A percentile compares a stretch with the other conserved stretches of the same genome.
These are phyloP conservation scores for Chondrilla cf. caribensis DNA, from an alignment of 37 sponge, comb jelly and placozoan genomes.

Conservation along the genomic window DNA sequence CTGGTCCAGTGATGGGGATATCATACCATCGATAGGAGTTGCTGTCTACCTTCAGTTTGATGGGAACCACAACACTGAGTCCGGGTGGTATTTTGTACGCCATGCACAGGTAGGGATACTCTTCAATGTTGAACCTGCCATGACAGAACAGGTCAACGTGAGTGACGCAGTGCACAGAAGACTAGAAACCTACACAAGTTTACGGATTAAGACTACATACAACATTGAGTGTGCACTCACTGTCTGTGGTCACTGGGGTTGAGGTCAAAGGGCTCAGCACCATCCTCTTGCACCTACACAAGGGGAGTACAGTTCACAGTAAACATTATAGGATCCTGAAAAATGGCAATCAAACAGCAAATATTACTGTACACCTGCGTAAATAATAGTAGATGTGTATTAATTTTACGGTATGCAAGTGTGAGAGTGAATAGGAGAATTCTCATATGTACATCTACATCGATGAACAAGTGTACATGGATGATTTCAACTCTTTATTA, in stretches of 20 bases:
- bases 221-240: too few relatives aligned
- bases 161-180: too few relatives aligned
- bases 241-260: not conserved
- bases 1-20: not conserved
- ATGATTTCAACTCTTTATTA: too few relatives aligned
- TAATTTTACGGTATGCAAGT: too few relatives aligned
- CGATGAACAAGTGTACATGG: not conserved
- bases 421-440: not conserved
- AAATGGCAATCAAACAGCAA: not conserved
- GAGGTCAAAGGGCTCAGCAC: not conserved
- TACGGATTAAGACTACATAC: too few relatives aligned
- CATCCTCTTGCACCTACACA: not conserved
- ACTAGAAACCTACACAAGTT: too few relatives aligned
- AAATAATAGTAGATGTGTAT: too few relatives aligned
- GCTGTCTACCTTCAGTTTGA: not conserved
- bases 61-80: not conserved
- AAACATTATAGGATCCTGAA: not conserved
- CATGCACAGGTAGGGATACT: slow-evolving; percentile 69
- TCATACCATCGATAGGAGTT: not conserved
- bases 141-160: too few relatives aligned
- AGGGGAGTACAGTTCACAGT: not conserved
- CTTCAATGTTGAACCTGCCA: too few relatives aligned
- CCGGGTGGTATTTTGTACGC: slow-evolving; percentile 72
- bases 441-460: not conserved
- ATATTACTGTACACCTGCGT: too few relatives aligned